phyloP scores from a whole-genome alignment of 2,797 vertebrate genomes.

The Chelon labrosus region DNA sequence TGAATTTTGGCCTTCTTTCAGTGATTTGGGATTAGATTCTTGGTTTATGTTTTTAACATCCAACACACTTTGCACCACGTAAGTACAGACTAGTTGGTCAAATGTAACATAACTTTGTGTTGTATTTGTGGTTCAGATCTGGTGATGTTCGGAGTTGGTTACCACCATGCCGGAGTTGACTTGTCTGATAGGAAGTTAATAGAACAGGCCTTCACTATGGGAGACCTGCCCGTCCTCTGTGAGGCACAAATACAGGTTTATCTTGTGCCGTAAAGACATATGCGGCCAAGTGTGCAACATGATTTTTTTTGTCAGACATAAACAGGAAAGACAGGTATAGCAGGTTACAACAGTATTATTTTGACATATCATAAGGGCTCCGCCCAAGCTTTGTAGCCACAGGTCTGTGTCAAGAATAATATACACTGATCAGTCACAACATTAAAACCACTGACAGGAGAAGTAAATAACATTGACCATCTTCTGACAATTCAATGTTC shows the following conservation, averaged over 20 bases:
- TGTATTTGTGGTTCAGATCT: slow-evolving; percentile 70
- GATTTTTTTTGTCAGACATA: slow-evolving; percentile 3
- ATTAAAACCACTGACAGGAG: too few relatives aligned
- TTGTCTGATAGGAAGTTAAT: slow-evolving; percentile 92
- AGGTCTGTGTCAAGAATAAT: neutral
- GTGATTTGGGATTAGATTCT: too few relatives aligned
- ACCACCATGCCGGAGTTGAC: slow-evolving; percentile 96
- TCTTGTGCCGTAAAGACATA: slow-evolving; percentile 5
- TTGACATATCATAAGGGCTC: neutral
- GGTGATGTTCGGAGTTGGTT: slow-evolving; percentile 91
- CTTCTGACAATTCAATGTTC: too few relatives aligned
- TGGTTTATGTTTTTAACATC: neutral
- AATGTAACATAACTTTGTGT: slow-evolving; percentile 21
- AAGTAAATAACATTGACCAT: too few relatives aligned
- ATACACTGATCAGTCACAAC: too few relatives aligned
- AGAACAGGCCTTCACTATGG: slow-evolving; percentile 91
- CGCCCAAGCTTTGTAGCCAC: neutral
- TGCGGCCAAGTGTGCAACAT: neutral
- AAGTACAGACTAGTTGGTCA: neutral
- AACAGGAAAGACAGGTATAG: slow-evolving; percentile 31
- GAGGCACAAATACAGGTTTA: slow-evolving; percentile 70
- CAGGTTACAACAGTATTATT: slow-evolving; percentile 1
- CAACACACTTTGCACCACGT: neutral
- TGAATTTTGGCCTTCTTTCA: too few relatives aligned
- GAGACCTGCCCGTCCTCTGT: slow-evolving; percentile 97